Percentiles rank a stretch among this genome's conserved stretches.
Evolutionary conservation across 2,797 vertebrate genomes (phyloP).

Genomic region (Brachyrhaphis roseni): DNA sequence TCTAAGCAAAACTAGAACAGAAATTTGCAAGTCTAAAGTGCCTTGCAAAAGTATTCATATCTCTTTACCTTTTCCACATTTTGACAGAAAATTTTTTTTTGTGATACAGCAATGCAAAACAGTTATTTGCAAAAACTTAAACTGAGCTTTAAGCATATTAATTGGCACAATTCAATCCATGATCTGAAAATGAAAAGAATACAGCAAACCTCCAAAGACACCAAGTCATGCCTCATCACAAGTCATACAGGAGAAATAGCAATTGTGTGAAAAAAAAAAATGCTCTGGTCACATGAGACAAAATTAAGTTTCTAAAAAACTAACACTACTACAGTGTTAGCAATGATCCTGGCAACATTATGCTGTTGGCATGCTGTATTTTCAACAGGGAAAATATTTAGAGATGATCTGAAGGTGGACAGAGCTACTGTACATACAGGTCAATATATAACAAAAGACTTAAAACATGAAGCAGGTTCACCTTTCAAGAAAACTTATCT

Average conservation of each 20-base stretch:
- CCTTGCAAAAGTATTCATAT: background rate
- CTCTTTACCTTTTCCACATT: background rate
- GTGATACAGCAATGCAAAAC: background rate
- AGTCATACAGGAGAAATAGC: background rate
- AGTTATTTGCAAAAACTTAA: background rate
- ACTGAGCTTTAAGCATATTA: background rate
- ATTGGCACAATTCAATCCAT: background rate
- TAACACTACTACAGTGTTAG: background rate
- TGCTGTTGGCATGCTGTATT: background rate
- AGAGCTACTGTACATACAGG: too few relatives aligned
- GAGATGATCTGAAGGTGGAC: too few relatives aligned
- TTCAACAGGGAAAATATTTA: too few relatives aligned
- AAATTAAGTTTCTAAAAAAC: background rate
- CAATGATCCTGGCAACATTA: background rate
- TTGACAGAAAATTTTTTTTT: background rate
- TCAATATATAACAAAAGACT: too few relatives aligned
- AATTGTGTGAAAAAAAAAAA: background rate
- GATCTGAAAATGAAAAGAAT: background rate
- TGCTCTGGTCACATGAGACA: background rate
- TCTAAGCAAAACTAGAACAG: background rate
- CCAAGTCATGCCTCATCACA: background rate
- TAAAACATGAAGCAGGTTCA: too few relatives aligned
- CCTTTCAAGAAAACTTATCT: too few relatives aligned
- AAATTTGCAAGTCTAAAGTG: background rate
- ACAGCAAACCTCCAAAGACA: background rate